phyloP scores from a whole-genome alignment of 2,113 vertebrate genomes.

The Girardinichthys multiradiatus region DNA sequence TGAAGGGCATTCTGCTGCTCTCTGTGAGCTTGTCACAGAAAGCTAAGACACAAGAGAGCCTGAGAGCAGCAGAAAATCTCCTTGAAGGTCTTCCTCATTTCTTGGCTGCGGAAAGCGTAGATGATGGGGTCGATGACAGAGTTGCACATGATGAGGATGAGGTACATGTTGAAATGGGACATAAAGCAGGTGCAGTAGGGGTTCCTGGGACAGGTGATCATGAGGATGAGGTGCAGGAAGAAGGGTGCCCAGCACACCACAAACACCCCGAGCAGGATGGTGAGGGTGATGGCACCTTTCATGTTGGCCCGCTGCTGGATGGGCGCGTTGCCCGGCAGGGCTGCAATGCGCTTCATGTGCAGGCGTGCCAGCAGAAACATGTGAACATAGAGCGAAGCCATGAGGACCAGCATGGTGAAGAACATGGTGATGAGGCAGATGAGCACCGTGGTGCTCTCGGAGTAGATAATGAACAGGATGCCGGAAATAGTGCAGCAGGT shows the following conservation, averaged over 20 bases:
- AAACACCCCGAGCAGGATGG: slow-evolving; percentile 93
- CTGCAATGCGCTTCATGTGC: slow-evolving; percentile 92
- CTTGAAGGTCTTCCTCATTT: slow-evolving; percentile 94
- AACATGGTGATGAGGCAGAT: slow-evolving; percentile 95
- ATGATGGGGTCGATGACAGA: slow-evolving; percentile 95
- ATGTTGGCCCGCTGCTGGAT: slow-evolving; percentile 90
- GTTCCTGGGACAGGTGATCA: slow-evolving; percentile 92
- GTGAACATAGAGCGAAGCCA: slow-evolving; percentile 94
- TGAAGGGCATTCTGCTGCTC: background rate
- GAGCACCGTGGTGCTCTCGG: slow-evolving; percentile 89
- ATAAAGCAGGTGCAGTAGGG: slow-evolving; percentile 97
- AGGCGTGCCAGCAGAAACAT: slow-evolving; percentile 95
- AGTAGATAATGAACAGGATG: slow-evolving; percentile 91
- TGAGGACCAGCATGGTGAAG: slow-evolving; percentile 94
- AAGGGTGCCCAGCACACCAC: slow-evolving; percentile 97
- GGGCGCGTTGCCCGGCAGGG: slow-evolving; percentile 84
- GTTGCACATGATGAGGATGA: slow-evolving; percentile 97
- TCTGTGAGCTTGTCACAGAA: slow-evolving; percentile 22
- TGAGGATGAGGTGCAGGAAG: slow-evolving; percentile 93
- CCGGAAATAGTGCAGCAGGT: slow-evolving; percentile 86
- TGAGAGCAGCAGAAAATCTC: slow-evolving; percentile 92
- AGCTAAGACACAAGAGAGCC: slow-evolving; percentile 75
- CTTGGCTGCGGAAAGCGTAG: slow-evolving; percentile 94
- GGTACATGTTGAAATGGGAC: slow-evolving; percentile 97
- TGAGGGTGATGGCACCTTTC: slow-evolving; percentile 94